These are phyloP conservation scores for Apamea epomidion DNA, from an alignment of 2,888 invertebrate species.

Conservation along the genomic window DNA sequence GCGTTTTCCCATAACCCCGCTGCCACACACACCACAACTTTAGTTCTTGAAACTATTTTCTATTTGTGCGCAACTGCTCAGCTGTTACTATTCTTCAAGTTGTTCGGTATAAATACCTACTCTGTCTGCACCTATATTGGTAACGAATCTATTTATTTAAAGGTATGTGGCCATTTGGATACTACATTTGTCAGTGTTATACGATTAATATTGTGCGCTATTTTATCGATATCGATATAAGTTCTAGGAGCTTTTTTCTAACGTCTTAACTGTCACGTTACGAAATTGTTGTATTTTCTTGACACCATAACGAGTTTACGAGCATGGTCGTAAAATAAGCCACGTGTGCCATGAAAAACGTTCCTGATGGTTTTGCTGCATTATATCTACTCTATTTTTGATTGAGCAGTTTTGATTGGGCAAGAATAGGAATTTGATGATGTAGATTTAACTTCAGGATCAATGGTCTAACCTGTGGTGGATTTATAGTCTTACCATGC, in stretches of 20 bases:
- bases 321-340: constrained; percentile 71
- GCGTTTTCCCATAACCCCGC: constrained; percentile 65
- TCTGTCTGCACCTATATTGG: constrained; percentile 49
- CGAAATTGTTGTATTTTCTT: constrained; percentile 70
- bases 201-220: neutral
- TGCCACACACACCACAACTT: constrained; percentile 70
- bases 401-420: constrained; percentile 32
- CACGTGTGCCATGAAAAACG: constrained; percentile 67
- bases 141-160: constrained; percentile 44
- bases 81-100: constrained; percentile 87
- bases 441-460: constrained; percentile 1
- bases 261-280: constrained; percentile 63
- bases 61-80: constrained; percentile 87
- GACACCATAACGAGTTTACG: constrained; percentile 72
- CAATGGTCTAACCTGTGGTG: neutral
- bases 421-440: constrained; percentile 20
- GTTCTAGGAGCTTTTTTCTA: constrained; percentile 25
- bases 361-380: constrained; percentile 32
- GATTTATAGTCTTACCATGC: neutral
- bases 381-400: constrained; percentile 52
- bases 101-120: constrained; percentile 81
- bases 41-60: constrained; percentile 90
- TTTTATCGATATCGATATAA: neutral
- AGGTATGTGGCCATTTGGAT: constrained; percentile 30
- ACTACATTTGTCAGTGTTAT: constrained; percentile 19